These are phyloP conservation scores for Cerastoderma edule DNA, from an alignment of 2,888 invertebrate genomes.

Conservation along the genomic window DNA sequence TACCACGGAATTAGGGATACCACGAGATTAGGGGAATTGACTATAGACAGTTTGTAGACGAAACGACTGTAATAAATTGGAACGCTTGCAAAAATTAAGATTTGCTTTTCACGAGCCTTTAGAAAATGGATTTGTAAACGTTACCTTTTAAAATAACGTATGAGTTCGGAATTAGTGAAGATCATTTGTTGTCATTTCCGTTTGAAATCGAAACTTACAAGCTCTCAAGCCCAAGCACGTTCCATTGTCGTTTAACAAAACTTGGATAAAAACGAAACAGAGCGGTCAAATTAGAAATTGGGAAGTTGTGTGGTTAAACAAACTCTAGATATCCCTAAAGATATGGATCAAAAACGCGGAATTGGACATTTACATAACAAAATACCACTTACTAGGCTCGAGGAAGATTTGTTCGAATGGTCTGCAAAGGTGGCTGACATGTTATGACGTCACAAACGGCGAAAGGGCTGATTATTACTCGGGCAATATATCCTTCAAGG, in stretches of 20 bases:
- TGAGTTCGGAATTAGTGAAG: not conserved
- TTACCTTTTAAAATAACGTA: not conserved
- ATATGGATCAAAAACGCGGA: not conserved
- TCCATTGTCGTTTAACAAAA: not conserved
- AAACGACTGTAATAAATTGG: too few relatives aligned
- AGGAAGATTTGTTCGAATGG: conserved; percentile 26
- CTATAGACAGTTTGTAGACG: too few relatives aligned
- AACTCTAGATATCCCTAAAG: not conserved
- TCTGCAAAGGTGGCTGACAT: conserved; percentile 60
- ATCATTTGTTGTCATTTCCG: not conserved
- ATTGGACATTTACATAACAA: not conserved
- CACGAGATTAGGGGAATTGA: too few relatives aligned
- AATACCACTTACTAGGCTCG: not conserved
- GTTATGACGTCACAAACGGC: conserved; percentile 51
- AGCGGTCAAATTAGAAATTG: not conserved
- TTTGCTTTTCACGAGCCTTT: not conserved
- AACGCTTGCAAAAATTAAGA: not conserved
- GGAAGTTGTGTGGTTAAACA: not conserved
- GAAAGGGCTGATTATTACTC: not conserved
- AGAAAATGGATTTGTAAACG: not conserved
- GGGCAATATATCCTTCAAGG: too few relatives aligned
- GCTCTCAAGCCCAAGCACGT: conserved; percentile 47
- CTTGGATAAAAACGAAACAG: not conserved
- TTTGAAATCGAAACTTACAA: not conserved
- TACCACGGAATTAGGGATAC: too few relatives aligned